These are phyloP conservation scores for Calameuta pallipes DNA, from an alignment of 2,888 invertebrate species.

Conservation along the genomic window DNA sequence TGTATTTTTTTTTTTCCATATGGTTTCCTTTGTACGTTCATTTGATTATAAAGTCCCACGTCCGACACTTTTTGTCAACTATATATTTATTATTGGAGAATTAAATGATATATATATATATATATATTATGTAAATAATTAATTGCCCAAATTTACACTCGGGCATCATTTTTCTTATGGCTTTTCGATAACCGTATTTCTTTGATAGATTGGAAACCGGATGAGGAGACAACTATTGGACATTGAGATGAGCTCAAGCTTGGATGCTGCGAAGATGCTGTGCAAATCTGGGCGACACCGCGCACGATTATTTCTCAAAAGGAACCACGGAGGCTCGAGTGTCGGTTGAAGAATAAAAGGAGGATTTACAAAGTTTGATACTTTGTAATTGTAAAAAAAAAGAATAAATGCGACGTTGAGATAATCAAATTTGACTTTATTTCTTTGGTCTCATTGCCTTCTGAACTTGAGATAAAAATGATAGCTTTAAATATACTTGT, in stretches of 20 bases:
- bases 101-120: neutral
- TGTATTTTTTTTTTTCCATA: too few species aligned
- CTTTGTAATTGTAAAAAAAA: neutral
- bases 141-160: slow-evolving; percentile 18
- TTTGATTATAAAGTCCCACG: neutral
- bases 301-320: neutral
- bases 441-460: neutral
- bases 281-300: neutral
- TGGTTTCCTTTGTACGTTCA: neutral
- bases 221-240: slow-evolving; percentile 44
- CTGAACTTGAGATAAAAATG: neutral
- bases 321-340: neutral
- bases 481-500: neutral
- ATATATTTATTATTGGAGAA: neutral
- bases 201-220: slow-evolving; percentile 56
- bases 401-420: neutral
- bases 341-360: neutral
- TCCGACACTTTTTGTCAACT: neutral
- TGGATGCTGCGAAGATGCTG: neutral
- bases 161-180: neutral
- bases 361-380: neutral
- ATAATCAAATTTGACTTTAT: neutral
- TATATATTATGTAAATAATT: slow-evolving; percentile 36
- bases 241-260: slow-evolving; percentile 54
- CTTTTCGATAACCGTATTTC: slow-evolving; percentile 32